A percentile compares a stretch with the other conserved stretches of the same genome.
phyloP scores from a whole-genome alignment of 2,797 vertebrate species.

The Eptatretus atami region DNA sequence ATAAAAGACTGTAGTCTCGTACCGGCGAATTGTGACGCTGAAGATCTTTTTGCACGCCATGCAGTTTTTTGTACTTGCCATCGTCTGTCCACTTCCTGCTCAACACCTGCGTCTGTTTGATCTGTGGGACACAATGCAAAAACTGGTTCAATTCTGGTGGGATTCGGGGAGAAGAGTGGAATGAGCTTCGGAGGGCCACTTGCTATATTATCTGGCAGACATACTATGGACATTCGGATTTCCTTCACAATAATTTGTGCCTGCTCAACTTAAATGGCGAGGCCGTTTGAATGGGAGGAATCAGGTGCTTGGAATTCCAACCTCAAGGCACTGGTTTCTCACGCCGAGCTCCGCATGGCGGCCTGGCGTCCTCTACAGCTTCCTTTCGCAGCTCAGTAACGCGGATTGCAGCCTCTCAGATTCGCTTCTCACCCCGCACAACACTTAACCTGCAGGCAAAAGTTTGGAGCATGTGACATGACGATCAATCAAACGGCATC shows the following conservation, averaged over 20 bases:
- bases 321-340: constrained; percentile 95
- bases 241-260: too few relatives aligned
- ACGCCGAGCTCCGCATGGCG: constrained; percentile 78
- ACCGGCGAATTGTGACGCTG: constrained; percentile 62
- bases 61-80: constrained; percentile 90
- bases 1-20: constrained; percentile 8
- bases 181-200: too few relatives aligned
- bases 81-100: constrained; percentile 93
- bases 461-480: constrained; percentile 7
- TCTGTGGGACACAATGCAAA: constrained; percentile 18
- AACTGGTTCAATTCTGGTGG: neutral
- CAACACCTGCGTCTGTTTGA: constrained; percentile 64
- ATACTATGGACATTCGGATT: too few relatives aligned
- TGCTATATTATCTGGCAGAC: too few relatives aligned
- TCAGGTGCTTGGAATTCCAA: constrained; percentile 11
- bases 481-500: neutral
- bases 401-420: constrained; percentile 83
- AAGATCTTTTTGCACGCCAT: constrained; percentile 85
- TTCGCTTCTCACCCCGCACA: constrained; percentile 70
- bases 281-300: too few relatives aligned
- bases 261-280: too few relatives aligned
- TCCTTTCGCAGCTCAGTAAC: constrained; percentile 55
- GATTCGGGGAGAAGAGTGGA: too few relatives aligned
- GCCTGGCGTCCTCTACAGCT: constrained; percentile 87
- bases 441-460: constrained; percentile 37